Evolutionary conservation across 1,140 invertebrate genomes (phyloP).

Genomic region (Anoplophora glabripennis): DNA sequence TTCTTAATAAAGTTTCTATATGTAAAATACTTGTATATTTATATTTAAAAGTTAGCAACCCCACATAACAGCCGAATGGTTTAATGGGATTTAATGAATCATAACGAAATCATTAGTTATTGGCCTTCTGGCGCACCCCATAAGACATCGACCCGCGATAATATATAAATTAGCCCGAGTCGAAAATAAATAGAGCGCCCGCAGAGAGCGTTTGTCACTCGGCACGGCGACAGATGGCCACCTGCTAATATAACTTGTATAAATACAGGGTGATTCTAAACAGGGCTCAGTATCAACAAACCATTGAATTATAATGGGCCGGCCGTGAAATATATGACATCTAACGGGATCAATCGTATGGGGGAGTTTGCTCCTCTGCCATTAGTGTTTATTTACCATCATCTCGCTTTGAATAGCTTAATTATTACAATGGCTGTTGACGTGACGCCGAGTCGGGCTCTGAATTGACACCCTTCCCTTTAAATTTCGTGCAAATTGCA

Average conservation of each 20-base stretch:
- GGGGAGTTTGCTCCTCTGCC: slow-evolving; percentile 15
- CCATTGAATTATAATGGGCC: slow-evolving; percentile 38
- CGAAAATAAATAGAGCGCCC: slow-evolving; percentile 25
- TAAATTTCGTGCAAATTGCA: too few relatives aligned
- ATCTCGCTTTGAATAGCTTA: slow-evolving; percentile 8
- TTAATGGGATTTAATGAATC: too few relatives aligned
- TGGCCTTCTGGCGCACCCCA: too few relatives aligned
- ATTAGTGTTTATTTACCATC: slow-evolving; percentile 26
- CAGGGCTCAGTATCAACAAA: slow-evolving; percentile 36
- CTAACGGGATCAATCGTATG: slow-evolving; percentile 27
- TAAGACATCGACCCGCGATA: background rate
- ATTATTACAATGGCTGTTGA: too few relatives aligned
- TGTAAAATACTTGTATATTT: too few relatives aligned
- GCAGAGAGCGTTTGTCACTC: slow-evolving; percentile 16
- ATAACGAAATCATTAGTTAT: too few relatives aligned
- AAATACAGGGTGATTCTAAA: slow-evolving; percentile 37
- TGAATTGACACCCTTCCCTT: too few relatives aligned
- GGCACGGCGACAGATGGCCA: slow-evolving; percentile 32
- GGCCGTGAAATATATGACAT: slow-evolving; percentile 29
- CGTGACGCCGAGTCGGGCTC: too few relatives aligned
- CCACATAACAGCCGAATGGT: too few relatives aligned
- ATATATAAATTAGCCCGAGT: slow-evolving; percentile 27
- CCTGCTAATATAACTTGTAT: slow-evolving; percentile 40
- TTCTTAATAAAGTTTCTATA: too few relatives aligned
- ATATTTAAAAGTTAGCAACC: too few relatives aligned